Percentiles rank a stretch among this genome's conserved stretches.
Evolutionary conservation across 2,888 invertebrate species (phyloP).

Genomic region (Penaeus monodon): DNA sequence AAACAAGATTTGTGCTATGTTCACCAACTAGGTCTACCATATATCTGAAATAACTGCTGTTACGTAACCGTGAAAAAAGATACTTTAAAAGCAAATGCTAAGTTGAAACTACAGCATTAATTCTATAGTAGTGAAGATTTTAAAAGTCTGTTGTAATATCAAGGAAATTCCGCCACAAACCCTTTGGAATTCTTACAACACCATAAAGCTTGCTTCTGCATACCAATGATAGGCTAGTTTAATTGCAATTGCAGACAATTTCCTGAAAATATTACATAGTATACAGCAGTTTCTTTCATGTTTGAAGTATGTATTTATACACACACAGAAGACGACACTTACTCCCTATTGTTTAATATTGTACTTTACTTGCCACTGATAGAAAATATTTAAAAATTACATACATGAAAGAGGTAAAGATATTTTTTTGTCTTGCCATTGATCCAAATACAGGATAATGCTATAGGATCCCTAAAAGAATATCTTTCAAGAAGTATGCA

Average conservation of each 20-base stretch:
- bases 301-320: slow-evolving; percentile 33
- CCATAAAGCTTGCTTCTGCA: no score
- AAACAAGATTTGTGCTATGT: slow-evolving; percentile 2
- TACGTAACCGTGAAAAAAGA: not conserved
- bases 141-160: not conserved
- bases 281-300: slow-evolving; percentile 32
- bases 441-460: slow-evolving; percentile 52
- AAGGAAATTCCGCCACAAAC: no score
- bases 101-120: slow-evolving; percentile 1
- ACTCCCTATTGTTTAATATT: slow-evolving; percentile 53
- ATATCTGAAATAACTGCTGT: slow-evolving; percentile 3
- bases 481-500: slow-evolving; percentile 41
- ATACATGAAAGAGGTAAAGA: slow-evolving; percentile 51
- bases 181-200: no score
- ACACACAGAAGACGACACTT: slow-evolving; percentile 38
- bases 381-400: slow-evolving; percentile 51
- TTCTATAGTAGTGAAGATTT: not conserved
- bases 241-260: no score
- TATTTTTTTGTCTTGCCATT: slow-evolving; percentile 54
- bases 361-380: slow-evolving; percentile 58
- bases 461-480: slow-evolving; percentile 47
- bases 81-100: slow-evolving; percentile 7
- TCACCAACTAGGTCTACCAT: slow-evolving; percentile 7
- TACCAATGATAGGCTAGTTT: no score
- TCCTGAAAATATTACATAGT: not conserved